Evolutionary conservation across 2,113 vertebrate species (phyloP), one percentile per base, ranked within the genome.

Genomic region (Jaculus jaculus): DNA sequence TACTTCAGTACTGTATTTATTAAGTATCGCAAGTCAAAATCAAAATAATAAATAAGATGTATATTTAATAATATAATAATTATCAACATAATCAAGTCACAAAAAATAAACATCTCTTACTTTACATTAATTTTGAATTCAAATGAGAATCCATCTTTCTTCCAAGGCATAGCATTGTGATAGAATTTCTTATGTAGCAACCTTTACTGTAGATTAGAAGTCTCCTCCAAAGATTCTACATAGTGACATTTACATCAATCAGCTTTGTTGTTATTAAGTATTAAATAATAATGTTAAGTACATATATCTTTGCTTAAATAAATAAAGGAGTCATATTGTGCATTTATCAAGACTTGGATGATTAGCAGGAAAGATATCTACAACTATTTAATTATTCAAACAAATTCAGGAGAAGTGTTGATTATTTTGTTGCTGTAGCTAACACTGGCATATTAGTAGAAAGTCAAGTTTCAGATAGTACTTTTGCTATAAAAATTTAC

Each of bases 361-460:
- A 85, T 87, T 86, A 84, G 66, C 61, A 17, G 1, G 11, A 66
- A 69, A 34, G 79, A 24, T 90, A 9, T 26, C 0, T 78, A 60
- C 89, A 94, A 86, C 20, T 54, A 77, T 23, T 79, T 20, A 93
- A 23, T 86, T 92, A 77, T 65, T 80, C 58, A 3, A 88, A 87
- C 34, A 96, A 96, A 94, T 92, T 26, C 32, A 42, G 54, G 23
- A 91, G 81, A 86, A 26, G 7, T 13, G 60, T 5, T 92, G 51
- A 93, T 51, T 61, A 83, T 94, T 74, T 91, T 26, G n/a, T 65
- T 65, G 60, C 63, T 72, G 18, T 92, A 93, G 77, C 7, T 30
- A 92, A 89, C 58, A 79, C 68, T 91, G 87, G 11, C 20, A 90
- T 80, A 84, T 79, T 9, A 91, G 83, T 8, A 77, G 24, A 68